Evolutionary conservation across 2,888 invertebrate species (phyloP).

Genomic region (Ophion ellenae): DNA sequence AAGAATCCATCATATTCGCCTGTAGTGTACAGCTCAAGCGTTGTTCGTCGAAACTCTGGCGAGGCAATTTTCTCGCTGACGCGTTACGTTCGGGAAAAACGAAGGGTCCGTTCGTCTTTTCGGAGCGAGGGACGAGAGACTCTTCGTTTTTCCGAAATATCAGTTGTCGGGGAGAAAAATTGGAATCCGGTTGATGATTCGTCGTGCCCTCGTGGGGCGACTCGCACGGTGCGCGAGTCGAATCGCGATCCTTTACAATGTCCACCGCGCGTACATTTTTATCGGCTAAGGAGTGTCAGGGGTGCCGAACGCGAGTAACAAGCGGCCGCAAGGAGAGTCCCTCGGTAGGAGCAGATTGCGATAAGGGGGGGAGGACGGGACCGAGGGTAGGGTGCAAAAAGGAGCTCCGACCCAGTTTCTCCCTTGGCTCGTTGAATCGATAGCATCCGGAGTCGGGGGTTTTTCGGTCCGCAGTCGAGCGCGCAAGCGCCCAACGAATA

Average conservation of each 20-base stretch:
- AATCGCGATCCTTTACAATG: no score
- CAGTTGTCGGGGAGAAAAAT: neutral
- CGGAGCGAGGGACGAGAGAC: neutral
- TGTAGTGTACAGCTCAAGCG: neutral
- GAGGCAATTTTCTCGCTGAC: neutral
- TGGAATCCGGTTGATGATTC: neutral
- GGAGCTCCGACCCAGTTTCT: slow-evolving; percentile 63
- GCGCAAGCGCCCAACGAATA: slow-evolving; percentile 14
- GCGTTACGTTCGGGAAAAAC: neutral
- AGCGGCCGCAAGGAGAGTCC: neutral
- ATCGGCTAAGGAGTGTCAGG: neutral
- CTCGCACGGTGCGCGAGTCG: neutral
- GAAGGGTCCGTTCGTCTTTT: neutral
- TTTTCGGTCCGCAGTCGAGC: slow-evolving; percentile 16
- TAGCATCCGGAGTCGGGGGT: slow-evolving; percentile 31
- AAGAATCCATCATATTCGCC: no score
- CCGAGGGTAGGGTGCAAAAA: slow-evolving; percentile 3
- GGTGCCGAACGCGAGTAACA: neutral
- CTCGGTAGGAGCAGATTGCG: neutral
- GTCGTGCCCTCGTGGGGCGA: neutral
- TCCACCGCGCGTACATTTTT: neutral
- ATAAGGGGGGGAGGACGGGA: neutral
- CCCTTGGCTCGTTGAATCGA: slow-evolving; percentile 56
- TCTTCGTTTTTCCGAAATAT: neutral
- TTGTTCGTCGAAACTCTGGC: neutral